A percentile compares a stretch with the other conserved stretches of the same genome.
These are phyloP conservation scores for Thinocorus orbignyianus DNA, from an alignment of 2,113 vertebrate genomes.

Conservation along the genomic window DNA sequence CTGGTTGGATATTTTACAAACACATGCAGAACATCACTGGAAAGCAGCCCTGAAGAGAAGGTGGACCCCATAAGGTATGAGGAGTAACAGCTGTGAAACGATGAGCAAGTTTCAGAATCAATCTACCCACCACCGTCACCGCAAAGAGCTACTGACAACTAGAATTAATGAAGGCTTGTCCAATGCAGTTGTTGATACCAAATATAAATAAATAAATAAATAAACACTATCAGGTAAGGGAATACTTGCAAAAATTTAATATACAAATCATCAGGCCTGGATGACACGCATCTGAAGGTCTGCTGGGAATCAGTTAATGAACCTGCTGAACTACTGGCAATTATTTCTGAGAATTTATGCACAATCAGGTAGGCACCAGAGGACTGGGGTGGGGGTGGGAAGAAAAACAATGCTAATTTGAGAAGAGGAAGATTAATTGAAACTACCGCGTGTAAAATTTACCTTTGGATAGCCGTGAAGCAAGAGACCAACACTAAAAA, in stretches of 20 bases:
- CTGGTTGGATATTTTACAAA: not conserved
- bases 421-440: constrained; percentile 39
- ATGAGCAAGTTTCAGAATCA: not conserved
- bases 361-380: constrained; percentile 59
- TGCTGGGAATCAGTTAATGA: constrained; percentile 71
- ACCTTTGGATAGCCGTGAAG: not conserved
- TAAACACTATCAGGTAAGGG: constrained; percentile 39
- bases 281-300: constrained; percentile 56
- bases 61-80: too few relatives aligned
- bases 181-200: constrained; percentile 56
- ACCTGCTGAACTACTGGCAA: constrained; percentile 65
- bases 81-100: not conserved
- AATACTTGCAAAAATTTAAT: constrained; percentile 70
- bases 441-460: not conserved
- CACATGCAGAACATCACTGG: not conserved
- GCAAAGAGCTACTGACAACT: constrained; percentile 33
- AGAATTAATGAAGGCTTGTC: constrained; percentile 55
- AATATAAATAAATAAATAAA: not conserved
- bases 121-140: constrained; percentile 8
- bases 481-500: not conserved
- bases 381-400: not conserved
- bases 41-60: not conserved
- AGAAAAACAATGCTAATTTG: constrained; percentile 20
- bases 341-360: constrained; percentile 73
- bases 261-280: constrained; percentile 61